Percentiles rank a stretch among this genome's conserved stretches.
These are phyloP conservation scores for Camelus bactrianus DNA, from an alignment of 2,113 vertebrate species.

Conservation along the genomic window DNA sequence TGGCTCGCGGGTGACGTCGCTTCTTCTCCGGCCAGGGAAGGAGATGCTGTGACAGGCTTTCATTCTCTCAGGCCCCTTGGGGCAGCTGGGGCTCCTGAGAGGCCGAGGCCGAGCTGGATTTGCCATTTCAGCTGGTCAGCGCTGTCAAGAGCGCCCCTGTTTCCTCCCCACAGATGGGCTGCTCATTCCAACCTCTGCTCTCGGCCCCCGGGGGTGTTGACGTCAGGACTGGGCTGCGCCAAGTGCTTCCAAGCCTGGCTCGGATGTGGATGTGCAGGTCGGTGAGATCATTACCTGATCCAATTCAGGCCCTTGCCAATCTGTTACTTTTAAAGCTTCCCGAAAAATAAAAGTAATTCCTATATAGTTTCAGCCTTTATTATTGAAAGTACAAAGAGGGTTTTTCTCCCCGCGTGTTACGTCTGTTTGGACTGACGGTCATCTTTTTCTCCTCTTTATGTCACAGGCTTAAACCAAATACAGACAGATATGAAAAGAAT, in stretches of 20 bases:
- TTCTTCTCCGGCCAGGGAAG: not conserved
- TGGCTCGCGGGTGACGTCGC: accelerated
- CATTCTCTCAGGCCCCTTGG: not conserved
- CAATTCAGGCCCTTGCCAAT: not conserved
- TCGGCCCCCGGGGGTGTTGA: not conserved
- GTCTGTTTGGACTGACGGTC: not conserved
- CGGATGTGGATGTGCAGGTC: not conserved
- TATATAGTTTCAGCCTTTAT: not conserved
- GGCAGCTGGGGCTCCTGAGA: not conserved
- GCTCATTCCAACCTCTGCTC: not conserved
- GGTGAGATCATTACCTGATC: not conserved
- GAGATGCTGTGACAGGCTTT: not conserved
- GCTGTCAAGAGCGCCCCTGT: accelerated
- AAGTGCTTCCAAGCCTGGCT: not conserved
- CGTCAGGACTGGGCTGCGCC: not conserved
- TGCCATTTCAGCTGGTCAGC: not conserved
- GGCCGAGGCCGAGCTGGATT: not conserved
- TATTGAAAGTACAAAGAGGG: not conserved
- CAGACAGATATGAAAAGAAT: not conserved
- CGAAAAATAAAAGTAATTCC: not conserved
- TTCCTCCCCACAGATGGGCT: not conserved
- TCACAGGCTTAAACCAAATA: not conserved
- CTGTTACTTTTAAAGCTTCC: not conserved
- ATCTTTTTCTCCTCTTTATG: not conserved
- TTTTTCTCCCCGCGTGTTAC: accelerated